These are phyloP conservation scores for Macrosteles quadrilineatus DNA, from an alignment of 1,140 invertebrate genomes.

Conservation along the genomic window DNA sequence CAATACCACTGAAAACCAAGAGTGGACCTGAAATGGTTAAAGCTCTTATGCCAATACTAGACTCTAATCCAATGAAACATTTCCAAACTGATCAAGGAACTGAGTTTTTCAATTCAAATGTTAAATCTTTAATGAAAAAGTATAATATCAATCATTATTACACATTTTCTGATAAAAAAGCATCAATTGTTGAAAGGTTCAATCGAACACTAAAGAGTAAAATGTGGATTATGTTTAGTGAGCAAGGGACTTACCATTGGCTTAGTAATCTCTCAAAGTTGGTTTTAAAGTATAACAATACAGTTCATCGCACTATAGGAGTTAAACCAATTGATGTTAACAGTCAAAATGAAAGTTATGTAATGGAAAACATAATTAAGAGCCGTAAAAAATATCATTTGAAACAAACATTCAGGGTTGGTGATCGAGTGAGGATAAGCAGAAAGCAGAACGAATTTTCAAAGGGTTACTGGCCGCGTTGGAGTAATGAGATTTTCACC, in stretches of 20 bases:
- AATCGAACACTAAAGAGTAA: constrained; percentile 53
- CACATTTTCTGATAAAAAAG: constrained; percentile 52
- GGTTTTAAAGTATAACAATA: constrained; percentile 51
- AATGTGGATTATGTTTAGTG: constrained; percentile 49
- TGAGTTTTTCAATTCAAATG: constrained; percentile 50
- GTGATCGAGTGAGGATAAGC: constrained; percentile 37
- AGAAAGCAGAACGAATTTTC: constrained; percentile 39
- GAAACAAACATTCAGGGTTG: constrained; percentile 37
- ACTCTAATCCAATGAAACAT: constrained; percentile 41
- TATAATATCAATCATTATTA: constrained; percentile 51
- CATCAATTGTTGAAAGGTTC: constrained; percentile 52
- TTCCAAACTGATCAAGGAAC: constrained; percentile 52
- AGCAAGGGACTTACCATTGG: constrained; percentile 40
- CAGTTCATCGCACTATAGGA: constrained; percentile 50
- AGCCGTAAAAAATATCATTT: constrained; percentile 25
- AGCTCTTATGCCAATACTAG: constrained; percentile 41
- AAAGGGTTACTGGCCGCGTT: constrained; percentile 36
- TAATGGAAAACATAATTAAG: constrained; percentile 31
- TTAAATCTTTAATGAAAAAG: constrained; percentile 46
- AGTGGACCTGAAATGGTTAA: constrained; percentile 43
- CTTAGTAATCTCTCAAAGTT: constrained; percentile 47
- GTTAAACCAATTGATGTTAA: constrained; percentile 48
- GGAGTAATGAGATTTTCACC: constrained; percentile 33
- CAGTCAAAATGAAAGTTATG: constrained; percentile 38
- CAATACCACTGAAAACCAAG: constrained; percentile 54